Evolutionary conservation across 2,113 vertebrate species (phyloP).

Genomic region (Lampris megalopsis): DNA sequence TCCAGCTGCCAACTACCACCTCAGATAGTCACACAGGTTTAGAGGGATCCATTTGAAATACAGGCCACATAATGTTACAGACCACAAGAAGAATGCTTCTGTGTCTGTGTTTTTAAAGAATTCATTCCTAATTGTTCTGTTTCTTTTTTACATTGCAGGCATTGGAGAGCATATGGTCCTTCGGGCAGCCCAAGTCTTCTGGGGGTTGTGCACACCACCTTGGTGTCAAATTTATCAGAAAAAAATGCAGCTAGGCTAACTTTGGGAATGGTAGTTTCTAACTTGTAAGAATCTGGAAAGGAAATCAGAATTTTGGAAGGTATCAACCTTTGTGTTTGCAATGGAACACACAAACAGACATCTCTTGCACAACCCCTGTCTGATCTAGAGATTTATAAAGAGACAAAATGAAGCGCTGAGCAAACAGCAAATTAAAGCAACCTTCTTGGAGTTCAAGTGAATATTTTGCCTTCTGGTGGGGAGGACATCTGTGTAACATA

Average conservation of each 20-base stretch:
- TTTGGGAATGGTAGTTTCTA: conserved; percentile 18
- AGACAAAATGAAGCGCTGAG: not conserved
- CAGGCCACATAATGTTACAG: not conserved
- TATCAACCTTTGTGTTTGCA: not conserved
- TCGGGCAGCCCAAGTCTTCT: not conserved
- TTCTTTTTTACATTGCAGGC: conserved; percentile 49
- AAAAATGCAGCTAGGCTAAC: conserved; percentile 17
- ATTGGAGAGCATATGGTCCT: conserved; percentile 24
- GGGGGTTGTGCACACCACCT: conserved; percentile 10
- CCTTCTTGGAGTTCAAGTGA: not conserved
- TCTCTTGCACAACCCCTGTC: not conserved
- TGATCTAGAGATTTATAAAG: conserved; percentile 11
- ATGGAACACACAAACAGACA: not conserved
- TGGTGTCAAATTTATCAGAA: conserved; percentile 9
- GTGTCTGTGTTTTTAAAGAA: conserved; percentile 1
- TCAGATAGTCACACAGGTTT: not conserved
- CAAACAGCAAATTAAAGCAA: not conserved
- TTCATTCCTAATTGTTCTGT: conserved; percentile 27
- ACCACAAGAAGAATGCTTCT: not conserved
- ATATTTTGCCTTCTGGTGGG: not conserved
- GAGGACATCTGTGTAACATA: not conserved
- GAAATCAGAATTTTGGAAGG: conserved; percentile 19
- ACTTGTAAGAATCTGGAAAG: conserved; percentile 28
- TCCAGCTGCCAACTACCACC: not conserved
- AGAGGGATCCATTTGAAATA: not conserved